Conservation (phyloP, 2,113 vertebrate species). For the Sturnus vulgaris region DNA sequence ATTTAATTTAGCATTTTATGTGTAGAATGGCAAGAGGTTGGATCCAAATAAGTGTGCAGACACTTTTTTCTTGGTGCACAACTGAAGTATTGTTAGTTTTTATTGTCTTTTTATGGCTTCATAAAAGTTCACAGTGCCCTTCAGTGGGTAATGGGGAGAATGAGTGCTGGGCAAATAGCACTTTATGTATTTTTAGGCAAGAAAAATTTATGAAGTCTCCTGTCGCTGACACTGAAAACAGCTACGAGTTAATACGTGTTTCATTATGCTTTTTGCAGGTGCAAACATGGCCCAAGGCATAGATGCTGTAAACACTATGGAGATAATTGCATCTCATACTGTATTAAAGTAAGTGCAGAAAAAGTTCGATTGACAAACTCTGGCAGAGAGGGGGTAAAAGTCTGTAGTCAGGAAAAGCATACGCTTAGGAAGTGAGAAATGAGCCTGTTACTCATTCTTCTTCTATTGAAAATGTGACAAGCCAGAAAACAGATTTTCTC, state of each 20-base stretch:
- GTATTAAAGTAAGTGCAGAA: conserved; percentile 89
- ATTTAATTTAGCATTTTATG: neutral
- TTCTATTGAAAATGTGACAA: conserved; percentile 17
- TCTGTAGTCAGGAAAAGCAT: neutral
- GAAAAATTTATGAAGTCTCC: conserved; percentile 27
- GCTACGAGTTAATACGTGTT: neutral
- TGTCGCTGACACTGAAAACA: neutral
- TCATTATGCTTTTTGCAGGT: conserved; percentile 79
- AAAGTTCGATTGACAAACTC: neutral
- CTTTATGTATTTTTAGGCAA: conserved; percentile 14
- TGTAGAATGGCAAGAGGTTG: neutral
- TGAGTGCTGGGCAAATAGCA: neutral
- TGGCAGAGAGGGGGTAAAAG: neutral
- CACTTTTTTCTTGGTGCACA: conserved; percentile 17
- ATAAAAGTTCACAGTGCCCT: conserved; percentile 27
- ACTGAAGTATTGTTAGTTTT: conserved; percentile 34
- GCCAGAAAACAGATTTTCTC: conserved; percentile 14
- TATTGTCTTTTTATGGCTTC: conserved; percentile 36
- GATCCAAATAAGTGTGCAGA: neutral
- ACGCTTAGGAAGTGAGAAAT: neutral
- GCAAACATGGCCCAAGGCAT: conserved; percentile 93
- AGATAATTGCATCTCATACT: conserved; percentile 97
- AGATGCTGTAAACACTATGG: conserved; percentile 97
- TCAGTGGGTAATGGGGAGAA: neutral
- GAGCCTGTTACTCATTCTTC: conserved; percentile 8